Evolutionary conservation across 1,140 invertebrate genomes (phyloP), one percentile per base, ranked within the genome.

Genomic region (Ectropis grisescens): DNA sequence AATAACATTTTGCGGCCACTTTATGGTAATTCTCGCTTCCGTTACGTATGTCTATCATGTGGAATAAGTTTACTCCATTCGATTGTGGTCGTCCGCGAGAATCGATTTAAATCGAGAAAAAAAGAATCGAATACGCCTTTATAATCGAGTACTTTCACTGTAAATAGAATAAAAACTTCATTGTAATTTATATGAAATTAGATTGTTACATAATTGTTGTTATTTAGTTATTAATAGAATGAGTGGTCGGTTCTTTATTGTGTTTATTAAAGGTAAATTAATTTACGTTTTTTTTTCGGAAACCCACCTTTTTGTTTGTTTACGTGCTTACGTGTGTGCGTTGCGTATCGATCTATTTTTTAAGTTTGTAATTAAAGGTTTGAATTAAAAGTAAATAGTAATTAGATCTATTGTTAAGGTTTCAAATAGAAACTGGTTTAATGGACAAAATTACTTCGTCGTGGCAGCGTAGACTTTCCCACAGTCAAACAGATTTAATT

Each of bases 41-140:
- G 60, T 57, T 62, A 47, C 58, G 61, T 75, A 69, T 69, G 65
- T 69, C 55, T 52, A 59, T 58, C 58, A 64, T 59, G 58, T 61
- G 54, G 38, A 58, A 52, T 51, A 52, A 59, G 44, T 19, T 37
- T 49, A 52, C 30, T 37, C 48, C 48, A 70, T 70, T 56, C 56
- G 58, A 51, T 64, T 69, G 67, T 34, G 66, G 59, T 66, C 43
- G 30, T 44, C 35, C 40, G 44, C 48, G 39, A 62, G 58, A 74
- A 74, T 71, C 67, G 66, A 74, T 72, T 72, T 55, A 38, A 54
- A 51, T 11, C 37, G 36, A 43, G 40, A 54, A 51, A 58, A 56
- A 70, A 51, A 26, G 69, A 65, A 58, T 58, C 59, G 58, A n/a
- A 68, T 61, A 55, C 45, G 37, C 39, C 4, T 51, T 57, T 65